Evolutionary conservation across 2,113 vertebrate species (phyloP).

Genomic region (Crotalus viridis): DNA sequence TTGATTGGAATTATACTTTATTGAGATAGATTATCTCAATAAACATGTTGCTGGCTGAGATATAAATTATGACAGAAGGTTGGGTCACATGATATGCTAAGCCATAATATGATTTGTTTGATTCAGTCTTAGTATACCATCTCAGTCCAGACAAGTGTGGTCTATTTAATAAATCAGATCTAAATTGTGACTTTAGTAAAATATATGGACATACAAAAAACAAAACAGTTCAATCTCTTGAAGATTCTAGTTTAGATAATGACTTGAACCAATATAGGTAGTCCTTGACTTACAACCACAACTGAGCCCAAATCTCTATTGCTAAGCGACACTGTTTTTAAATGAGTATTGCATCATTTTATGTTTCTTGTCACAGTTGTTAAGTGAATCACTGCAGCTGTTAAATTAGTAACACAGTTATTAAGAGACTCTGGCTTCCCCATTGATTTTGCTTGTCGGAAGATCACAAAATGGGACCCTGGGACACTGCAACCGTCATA

Average conservation of each 20-base stretch:
- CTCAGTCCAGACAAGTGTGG: background rate
- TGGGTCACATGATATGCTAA: background rate
- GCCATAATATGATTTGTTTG: background rate
- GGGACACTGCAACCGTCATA: background rate
- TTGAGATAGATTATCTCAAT: background rate
- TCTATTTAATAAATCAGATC: background rate
- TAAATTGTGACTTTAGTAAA: background rate
- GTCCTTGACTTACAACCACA: background rate
- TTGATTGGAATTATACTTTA: background rate
- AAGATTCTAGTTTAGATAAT: background rate
- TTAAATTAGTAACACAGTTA: background rate
- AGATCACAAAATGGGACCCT: background rate
- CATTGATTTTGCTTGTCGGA: background rate
- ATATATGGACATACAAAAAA: background rate
- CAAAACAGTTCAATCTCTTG: background rate
- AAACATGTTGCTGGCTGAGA: background rate
- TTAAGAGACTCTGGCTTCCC: background rate
- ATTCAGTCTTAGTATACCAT: background rate
- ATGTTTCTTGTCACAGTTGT: background rate
- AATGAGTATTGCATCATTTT: background rate
- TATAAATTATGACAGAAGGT: background rate
- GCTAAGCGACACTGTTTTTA: background rate
- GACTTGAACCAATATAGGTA: background rate
- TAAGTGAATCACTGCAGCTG: background rate
- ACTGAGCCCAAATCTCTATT: background rate